These are phyloP conservation scores for Vespertilio murinus DNA, from an alignment of 2,797 vertebrate genomes.

Conservation along the genomic window DNA sequence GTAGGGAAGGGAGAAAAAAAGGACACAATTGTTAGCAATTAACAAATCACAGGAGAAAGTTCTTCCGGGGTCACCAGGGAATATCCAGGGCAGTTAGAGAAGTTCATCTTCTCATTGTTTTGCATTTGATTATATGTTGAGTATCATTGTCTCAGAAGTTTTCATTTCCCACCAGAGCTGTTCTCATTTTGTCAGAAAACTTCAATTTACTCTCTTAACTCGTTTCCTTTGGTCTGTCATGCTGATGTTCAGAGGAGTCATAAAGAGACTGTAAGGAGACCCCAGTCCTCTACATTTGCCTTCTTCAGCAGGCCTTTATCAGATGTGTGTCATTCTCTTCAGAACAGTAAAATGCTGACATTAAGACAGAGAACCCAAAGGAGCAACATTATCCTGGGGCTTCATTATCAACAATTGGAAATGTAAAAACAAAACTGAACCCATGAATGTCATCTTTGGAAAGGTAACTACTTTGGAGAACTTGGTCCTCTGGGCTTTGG, in stretches of 20 bases:
- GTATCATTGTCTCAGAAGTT: slow-evolving; percentile 3
- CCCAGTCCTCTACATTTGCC: not conserved
- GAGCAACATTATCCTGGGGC: not conserved
- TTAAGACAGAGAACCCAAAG: not conserved
- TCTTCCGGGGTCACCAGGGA: not conserved
- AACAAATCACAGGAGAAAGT: not conserved
- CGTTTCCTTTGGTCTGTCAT: not conserved
- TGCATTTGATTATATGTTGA: not conserved
- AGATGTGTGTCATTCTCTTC: not conserved
- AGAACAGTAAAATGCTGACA: not conserved
- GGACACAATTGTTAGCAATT: not conserved
- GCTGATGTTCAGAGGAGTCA: not conserved
- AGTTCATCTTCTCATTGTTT: slow-evolving; percentile 15
- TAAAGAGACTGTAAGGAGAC: not conserved
- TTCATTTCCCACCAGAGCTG: not conserved
- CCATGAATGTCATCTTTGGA: not conserved
- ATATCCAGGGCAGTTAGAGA: not conserved
- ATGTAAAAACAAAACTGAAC: not conserved
- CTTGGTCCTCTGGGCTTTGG: not conserved
- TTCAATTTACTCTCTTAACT: not conserved
- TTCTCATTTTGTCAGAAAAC: slow-evolving; percentile 45
- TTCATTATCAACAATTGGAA: not conserved
- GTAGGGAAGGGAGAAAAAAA: not conserved
- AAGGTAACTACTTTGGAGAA: not conserved
- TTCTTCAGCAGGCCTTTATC: not conserved